Percentiles rank a stretch among this genome's conserved stretches.
These are phyloP conservation scores for Ichneumon xanthorius DNA, from an alignment of 2,888 invertebrate genomes.

Conservation along the genomic window DNA sequence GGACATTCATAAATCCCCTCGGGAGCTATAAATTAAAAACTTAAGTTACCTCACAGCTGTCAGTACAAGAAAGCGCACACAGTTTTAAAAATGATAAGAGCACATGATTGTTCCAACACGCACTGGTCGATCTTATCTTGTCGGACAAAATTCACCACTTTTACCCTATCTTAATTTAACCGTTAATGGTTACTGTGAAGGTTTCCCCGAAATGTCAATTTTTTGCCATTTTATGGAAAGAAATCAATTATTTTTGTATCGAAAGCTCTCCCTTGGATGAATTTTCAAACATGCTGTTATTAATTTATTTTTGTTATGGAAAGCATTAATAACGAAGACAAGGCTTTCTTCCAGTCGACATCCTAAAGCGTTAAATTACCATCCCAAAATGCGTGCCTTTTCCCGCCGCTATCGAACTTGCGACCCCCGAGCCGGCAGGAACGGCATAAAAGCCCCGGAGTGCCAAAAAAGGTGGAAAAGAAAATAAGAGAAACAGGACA, in stretches of 20 bases:
- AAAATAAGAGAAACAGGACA: constrained; percentile 23
- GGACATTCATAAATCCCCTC: too few relatives aligned
- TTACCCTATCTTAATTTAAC: neutral
- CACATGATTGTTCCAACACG: too few relatives aligned
- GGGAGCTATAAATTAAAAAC: too few relatives aligned
- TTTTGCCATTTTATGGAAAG: too few relatives aligned
- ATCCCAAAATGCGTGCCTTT: neutral
- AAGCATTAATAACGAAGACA: neutral
- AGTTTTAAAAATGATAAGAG: neutral
- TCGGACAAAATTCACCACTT: too few relatives aligned
- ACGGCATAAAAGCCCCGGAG: neutral
- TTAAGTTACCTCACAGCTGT: too few relatives aligned
- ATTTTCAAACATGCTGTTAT: too few relatives aligned
- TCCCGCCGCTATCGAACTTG: constrained; percentile 3
- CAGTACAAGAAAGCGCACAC: too few relatives aligned
- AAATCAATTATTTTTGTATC: too few relatives aligned
- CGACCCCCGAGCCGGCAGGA: constrained; percentile 6
- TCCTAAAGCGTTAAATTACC: neutral
- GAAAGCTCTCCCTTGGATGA: too few relatives aligned
- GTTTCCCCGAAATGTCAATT: neutral
- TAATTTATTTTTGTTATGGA: too few relatives aligned
- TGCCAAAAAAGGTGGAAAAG: constrained; percentile 6
- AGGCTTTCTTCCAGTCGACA: neutral
- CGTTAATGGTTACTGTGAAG: neutral
- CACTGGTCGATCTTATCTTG: too few relatives aligned